These are phyloP conservation scores for Calliopsis andreniformis DNA, from an alignment of 1,140 invertebrate species.

Conservation along the genomic window DNA sequence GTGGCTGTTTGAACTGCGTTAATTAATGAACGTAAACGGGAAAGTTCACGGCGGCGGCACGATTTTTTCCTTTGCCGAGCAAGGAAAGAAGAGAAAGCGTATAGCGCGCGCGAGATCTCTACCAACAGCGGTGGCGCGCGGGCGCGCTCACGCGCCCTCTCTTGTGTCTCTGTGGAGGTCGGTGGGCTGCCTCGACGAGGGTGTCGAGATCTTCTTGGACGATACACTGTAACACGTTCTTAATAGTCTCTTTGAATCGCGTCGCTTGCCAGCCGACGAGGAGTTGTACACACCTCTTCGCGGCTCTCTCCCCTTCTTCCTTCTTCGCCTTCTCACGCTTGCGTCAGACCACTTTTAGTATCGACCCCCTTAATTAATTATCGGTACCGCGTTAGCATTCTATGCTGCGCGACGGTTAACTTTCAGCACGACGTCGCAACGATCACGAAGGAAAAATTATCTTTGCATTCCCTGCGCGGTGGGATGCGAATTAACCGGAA, in stretches of 20 bases:
- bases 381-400: slow-evolving; percentile 62
- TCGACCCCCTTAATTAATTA: slow-evolving; percentile 73
- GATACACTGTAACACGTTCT: slow-evolving; percentile 64
- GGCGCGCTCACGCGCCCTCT: background rate
- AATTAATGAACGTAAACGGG: slow-evolving; percentile 78
- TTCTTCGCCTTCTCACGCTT: slow-evolving; percentile 55
- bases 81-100: background rate
- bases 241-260: slow-evolving; percentile 65
- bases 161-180: slow-evolving; percentile 21
- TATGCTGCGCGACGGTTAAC: slow-evolving; percentile 34
- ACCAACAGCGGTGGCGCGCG: background rate
- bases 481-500: too few species aligned
- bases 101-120: slow-evolving; percentile 46
- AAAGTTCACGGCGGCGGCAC: slow-evolving; percentile 52
- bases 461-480: background rate
- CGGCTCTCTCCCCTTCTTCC: slow-evolving; percentile 52
- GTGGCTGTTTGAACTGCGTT: slow-evolving; percentile 75
- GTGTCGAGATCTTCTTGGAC: slow-evolving; percentile 70
- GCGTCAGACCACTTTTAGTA: slow-evolving; percentile 64
- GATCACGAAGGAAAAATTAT: slow-evolving; percentile 21
- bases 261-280: slow-evolving; percentile 64
- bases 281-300: slow-evolving; percentile 60
- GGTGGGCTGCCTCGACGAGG: slow-evolving; percentile 27
- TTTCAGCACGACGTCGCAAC: background rate
- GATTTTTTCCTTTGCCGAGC: slow-evolving; percentile 51